Evolutionary conservation across 1,140 invertebrate genomes (phyloP).

Genomic region (Aphidius ervi): DNA sequence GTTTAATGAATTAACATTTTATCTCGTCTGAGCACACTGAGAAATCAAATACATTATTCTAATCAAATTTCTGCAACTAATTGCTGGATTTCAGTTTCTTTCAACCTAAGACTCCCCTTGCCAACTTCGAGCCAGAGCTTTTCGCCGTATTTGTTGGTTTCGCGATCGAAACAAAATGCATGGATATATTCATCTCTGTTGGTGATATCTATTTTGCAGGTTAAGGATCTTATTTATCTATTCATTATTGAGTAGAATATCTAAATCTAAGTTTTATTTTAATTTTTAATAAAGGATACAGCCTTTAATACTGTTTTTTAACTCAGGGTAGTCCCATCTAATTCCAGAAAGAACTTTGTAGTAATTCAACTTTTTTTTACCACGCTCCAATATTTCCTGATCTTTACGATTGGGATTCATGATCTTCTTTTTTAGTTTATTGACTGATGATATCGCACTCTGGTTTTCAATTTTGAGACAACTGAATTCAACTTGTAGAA

Average conservation of each 20-base stretch:
- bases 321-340: constrained; percentile 16
- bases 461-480: too few relatives aligned
- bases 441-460: too few relatives aligned
- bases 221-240: background rate
- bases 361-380: constrained; percentile 14
- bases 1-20: too few relatives aligned
- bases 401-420: constrained; percentile 10
- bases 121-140: constrained; percentile 20
- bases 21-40: too few relatives aligned
- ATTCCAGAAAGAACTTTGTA: constrained; percentile 18
- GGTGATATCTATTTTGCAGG: constrained; percentile 9
- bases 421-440: background rate
- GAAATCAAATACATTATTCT: too few relatives aligned
- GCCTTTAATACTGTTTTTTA: constrained; percentile 7
- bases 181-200: constrained; percentile 13
- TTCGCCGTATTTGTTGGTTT: background rate
- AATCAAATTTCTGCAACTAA: too few relatives aligned
- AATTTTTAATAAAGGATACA: constrained; percentile 18
- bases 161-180: constrained; percentile 2
- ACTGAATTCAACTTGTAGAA: too few relatives aligned
- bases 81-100: background rate
- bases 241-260: background rate
- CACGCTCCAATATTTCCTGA: constrained; percentile 5
- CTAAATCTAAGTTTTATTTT: background rate
- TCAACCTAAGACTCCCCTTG: background rate